A percentile compares a stretch with the other conserved stretches of the same genome.
Conservation (phyloP, 2,888 invertebrate genomes). For the Tineola bisselliella region DNA sequence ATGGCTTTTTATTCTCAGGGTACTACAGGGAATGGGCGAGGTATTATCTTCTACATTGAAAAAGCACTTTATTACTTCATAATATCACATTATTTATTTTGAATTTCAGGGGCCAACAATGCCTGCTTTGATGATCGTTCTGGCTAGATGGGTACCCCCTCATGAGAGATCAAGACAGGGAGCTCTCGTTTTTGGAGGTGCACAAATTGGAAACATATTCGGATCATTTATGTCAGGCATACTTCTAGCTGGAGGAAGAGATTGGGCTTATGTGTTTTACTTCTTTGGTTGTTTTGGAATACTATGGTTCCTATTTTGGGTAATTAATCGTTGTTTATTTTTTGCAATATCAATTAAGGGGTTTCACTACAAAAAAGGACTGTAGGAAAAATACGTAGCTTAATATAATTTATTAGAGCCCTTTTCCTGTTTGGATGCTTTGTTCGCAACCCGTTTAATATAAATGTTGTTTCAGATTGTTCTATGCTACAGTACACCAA, state of each 20-base stretch:
- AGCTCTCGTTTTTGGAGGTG: constrained; percentile 69
- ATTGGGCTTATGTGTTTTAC: constrained; percentile 71
- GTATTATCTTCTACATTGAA: too few relatives aligned
- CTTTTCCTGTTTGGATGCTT: too few relatives aligned
- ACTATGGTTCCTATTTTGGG: constrained; percentile 67
- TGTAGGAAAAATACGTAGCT: background rate
- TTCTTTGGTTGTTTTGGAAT: constrained; percentile 67
- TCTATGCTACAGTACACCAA: constrained; percentile 63
- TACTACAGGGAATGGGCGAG: constrained; percentile 84
- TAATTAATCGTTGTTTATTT: constrained; percentile 20
- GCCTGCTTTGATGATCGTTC: constrained; percentile 71
- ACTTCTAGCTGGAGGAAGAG: constrained; percentile 57
- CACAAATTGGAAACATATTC: constrained; percentile 67
- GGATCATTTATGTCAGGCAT: constrained; percentile 67
- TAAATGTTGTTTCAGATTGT: constrained; percentile 38
- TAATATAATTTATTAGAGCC: background rate
- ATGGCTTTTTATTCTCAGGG: constrained; percentile 66
- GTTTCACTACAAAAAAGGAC: background rate
- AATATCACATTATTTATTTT: too few relatives aligned
- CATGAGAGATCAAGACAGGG: constrained; percentile 69
- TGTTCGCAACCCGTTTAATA: background rate
- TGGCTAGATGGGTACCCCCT: constrained; percentile 71
- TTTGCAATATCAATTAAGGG: background rate
- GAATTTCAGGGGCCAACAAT: constrained; percentile 80
- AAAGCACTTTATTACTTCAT: too few relatives aligned